These are phyloP conservation scores for Bambusicola thoracicus DNA, from an alignment of 2,113 vertebrate species.

Conservation along the genomic window DNA sequence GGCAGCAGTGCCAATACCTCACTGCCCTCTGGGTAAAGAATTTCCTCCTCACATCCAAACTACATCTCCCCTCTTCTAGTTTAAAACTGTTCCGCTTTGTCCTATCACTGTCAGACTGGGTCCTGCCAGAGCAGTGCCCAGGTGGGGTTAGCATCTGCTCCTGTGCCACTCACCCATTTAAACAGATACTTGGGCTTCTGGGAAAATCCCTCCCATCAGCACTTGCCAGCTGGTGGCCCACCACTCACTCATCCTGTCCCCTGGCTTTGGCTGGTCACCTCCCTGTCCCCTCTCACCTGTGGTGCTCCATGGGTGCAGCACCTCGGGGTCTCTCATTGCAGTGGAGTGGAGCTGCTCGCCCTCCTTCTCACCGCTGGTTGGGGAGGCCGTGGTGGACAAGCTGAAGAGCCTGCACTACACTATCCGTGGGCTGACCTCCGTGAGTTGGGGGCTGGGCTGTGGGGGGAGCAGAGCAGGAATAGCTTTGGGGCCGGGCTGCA, in stretches of 20 bases:
- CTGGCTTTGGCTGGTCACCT: not conserved
- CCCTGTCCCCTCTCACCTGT: not conserved
- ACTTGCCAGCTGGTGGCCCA: not conserved
- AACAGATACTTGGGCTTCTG: not conserved
- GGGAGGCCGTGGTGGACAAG: slow-evolving; percentile 85
- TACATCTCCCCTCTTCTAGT: not conserved
- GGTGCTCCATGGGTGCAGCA: not conserved
- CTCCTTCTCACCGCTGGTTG: slow-evolving; percentile 78
- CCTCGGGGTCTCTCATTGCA: slow-evolving; percentile 63
- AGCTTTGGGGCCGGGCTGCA: not conserved
- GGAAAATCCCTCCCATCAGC: not conserved
- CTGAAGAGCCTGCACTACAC: slow-evolving; percentile 80
- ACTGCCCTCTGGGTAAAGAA: no score
- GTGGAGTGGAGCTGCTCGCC: slow-evolving; percentile 88
- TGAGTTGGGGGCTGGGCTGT: slow-evolving; percentile 60
- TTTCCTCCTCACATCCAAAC: not conserved
- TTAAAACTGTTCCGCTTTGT: not conserved
- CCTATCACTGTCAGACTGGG: not conserved
- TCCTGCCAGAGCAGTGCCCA: not conserved
- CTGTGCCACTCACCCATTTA: not conserved
- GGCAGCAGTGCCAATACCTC: no score
- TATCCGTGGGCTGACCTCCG: slow-evolving; percentile 84
- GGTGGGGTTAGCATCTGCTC: not conserved
- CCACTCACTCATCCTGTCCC: not conserved
- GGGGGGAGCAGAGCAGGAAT: not conserved